Base-by-base conservation (phyloP, 2,113 vertebrate species). In the Pomatorhinus ruficollis region DNA sequence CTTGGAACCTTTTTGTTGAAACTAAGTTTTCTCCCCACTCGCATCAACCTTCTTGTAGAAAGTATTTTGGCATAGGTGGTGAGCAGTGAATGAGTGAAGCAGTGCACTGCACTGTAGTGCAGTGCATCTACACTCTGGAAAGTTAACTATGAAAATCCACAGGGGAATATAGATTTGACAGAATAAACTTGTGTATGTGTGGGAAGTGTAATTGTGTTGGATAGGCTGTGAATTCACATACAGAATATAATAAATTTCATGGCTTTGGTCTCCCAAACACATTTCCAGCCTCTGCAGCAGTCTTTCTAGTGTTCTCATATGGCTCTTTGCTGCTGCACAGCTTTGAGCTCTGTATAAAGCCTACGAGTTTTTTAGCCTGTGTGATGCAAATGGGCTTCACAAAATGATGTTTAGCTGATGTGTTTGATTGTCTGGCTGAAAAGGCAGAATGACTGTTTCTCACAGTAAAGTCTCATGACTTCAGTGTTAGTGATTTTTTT, bases 331-430 rank as follows among this genome's bases (percentile, higher is more conserved):
- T 93, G 64, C 83, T 96, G 64, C 83, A 84, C 78, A 94, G 85
- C 87, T 90, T 95, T 92, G 83, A 93, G 86, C 64, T 50, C 81
- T 88, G 57, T 61, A 79, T 71, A 94, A 93, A 95, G 42, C 88
- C 76, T 78, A 78, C 90, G 94, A 80, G 47, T 89, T 91, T 91
- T 53, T 68, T 84, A 84, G 86, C 53, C 53, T 88, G 95, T 95
- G 68, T 94, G 72, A 93, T 97, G 94, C 84, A 95, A 94, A 95
- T 89, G 11, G 77, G n/a, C 75, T 93, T 96, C 85, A 89, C 50
- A 83, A 64, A 87, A 49, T 88, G 22, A 85, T 85, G 60, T 86
- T 91, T 84, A 64, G 79, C 71, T 89, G 77, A 74, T 96, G 60
- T 28, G 65, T 85, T 87, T 94, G 74, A 86, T 93, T 95, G 76